Conservation (phyloP, 2,888 invertebrate species). For the Cryptocephalus moraei region DNA sequence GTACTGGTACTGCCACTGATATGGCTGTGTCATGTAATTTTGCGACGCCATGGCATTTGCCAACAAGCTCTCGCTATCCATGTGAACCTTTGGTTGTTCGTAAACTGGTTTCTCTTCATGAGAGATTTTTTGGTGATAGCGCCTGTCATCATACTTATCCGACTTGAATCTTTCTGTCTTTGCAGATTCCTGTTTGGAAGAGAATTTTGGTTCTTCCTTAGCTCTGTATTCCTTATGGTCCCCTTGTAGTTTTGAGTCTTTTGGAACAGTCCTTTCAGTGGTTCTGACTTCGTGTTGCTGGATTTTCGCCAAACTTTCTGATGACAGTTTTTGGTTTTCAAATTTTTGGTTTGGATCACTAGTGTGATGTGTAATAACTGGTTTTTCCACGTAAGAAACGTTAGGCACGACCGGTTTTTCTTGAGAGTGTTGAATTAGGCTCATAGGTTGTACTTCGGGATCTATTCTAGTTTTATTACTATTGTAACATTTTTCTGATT, state of each 20-base stretch:
- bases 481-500: too few species aligned
- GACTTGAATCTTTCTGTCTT: slow-evolving; percentile 34
- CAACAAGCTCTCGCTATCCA: slow-evolving; percentile 41
- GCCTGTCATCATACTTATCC: slow-evolving; percentile 36
- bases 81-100: slow-evolving; percentile 24
- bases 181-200: slow-evolving; percentile 27
- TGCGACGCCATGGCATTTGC: slow-evolving; percentile 56
- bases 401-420: too few species aligned
- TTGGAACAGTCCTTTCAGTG: neutral
- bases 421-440: too few species aligned
- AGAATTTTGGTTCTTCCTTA: neutral
- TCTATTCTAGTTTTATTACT: too few species aligned
- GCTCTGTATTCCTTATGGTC: neutral
- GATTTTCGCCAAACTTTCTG: too few species aligned
- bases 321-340: neutral
- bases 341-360: neutral
- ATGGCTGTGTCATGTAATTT: slow-evolving; percentile 46
- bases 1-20: slow-evolving; percentile 51
- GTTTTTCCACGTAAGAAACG: neutral
- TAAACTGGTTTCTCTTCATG: slow-evolving; percentile 22
- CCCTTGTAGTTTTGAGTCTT: neutral
- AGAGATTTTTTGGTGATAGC: slow-evolving; percentile 17
- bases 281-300: too few species aligned
- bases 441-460: too few species aligned
- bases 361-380: neutral